Percentiles rank a stretch among this genome's conserved stretches.
Evolutionary conservation across 2,797 vertebrate genomes (phyloP).

Genomic region (Bradypodion pumilum): DNA sequence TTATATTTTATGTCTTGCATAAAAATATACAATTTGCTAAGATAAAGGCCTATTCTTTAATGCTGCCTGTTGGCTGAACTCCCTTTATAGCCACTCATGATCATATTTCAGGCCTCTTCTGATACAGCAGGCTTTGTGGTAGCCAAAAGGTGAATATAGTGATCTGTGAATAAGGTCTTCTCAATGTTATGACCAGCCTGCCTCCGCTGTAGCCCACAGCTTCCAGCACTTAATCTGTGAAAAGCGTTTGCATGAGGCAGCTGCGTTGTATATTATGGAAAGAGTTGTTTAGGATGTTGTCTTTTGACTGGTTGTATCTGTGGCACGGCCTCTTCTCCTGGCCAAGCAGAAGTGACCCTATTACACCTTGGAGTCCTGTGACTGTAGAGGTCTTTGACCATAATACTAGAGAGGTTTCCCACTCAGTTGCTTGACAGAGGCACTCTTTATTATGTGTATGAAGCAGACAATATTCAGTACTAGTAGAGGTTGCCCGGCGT

Average conservation of each 20-base stretch:
- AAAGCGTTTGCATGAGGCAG: not conserved
- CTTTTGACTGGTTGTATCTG: not conserved
- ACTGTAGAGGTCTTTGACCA: not conserved
- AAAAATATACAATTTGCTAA: not conserved
- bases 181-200: not conserved
- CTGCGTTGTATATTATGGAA: not conserved
- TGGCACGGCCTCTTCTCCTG: not conserved
- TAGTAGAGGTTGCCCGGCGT: too few relatives aligned
- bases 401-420: not conserved
- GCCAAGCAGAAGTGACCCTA: not conserved
- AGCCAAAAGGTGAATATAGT: not conserved
- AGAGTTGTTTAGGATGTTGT: not conserved
- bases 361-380: not conserved
- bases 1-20: not conserved
- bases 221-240: not conserved
- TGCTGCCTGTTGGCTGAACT: not conserved
- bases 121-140: not conserved
- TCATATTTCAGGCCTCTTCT: constrained; percentile 11
- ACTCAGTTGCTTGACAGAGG: not conserved
- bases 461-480: too few relatives aligned
- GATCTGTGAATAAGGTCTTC: not conserved
- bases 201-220: not conserved
- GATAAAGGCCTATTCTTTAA: not conserved
- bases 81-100: not conserved
- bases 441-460: too few relatives aligned